Evolutionary conservation across 2,888 invertebrate species (phyloP).

Genomic region (Scaeva pyrastri): DNA sequence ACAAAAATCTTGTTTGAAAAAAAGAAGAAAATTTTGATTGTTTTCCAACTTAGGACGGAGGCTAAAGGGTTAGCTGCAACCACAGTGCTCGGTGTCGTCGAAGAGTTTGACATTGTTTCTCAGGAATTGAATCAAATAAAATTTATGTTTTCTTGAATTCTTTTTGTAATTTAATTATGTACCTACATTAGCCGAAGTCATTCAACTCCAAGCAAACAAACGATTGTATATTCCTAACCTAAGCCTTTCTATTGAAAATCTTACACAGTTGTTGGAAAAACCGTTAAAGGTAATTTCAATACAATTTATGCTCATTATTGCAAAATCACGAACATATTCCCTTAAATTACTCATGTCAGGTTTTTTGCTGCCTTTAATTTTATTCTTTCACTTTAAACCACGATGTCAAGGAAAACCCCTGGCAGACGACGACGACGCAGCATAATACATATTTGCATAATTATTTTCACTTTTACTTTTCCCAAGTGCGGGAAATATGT

Average conservation of each 20-base stretch:
- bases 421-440: too few species aligned
- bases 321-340: constrained; percentile 14
- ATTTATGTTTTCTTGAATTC: too few species aligned
- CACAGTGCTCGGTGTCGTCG: too few species aligned
- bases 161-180: too few species aligned
- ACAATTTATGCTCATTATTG: background rate
- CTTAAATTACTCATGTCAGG: constrained; percentile 21
- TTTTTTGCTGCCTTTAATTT: background rate
- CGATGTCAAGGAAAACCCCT: constrained; percentile 31
- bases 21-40: too few species aligned
- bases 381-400: background rate
- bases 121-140: too few species aligned
- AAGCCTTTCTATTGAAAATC: background rate
- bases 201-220: background rate
- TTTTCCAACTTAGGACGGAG: too few species aligned
- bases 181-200: too few species aligned
- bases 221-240: background rate
- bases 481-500: constrained; percentile 54
- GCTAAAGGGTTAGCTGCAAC: too few species aligned
- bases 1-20: too few species aligned
- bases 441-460: constrained; percentile 69
- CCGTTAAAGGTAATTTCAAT: constrained; percentile 3
- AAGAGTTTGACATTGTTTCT: too few species aligned
- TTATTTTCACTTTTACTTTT: constrained; percentile 74
- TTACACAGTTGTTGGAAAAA: background rate